These are phyloP conservation scores for Pachypsylla venusta DNA, from an alignment of 1,140 invertebrate species.

Conservation along the genomic window DNA sequence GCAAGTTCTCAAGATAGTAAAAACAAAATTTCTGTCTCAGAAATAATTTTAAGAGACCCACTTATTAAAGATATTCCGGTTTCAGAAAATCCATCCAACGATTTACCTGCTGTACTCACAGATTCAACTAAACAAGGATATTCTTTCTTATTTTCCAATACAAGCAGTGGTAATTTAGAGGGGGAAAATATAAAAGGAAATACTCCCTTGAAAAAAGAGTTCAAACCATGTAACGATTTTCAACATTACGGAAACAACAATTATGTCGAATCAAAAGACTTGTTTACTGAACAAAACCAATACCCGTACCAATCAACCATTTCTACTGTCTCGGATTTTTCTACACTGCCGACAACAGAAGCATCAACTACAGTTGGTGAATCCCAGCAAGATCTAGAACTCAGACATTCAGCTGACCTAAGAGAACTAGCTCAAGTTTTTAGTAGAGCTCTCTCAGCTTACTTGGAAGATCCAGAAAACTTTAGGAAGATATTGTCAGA, in stretches of 20 bases:
- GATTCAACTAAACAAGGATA: conserved; percentile 24
- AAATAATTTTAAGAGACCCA: background rate
- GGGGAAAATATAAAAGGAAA: background rate
- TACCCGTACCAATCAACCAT: conserved; percentile 24
- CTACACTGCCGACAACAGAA: conserved; percentile 23
- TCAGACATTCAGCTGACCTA: conserved; percentile 33
- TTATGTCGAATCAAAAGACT: no score
- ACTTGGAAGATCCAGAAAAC: conserved; percentile 59
- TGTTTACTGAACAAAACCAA: conserved; percentile 43
- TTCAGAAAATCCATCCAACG: background rate
- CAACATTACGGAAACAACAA: no score
- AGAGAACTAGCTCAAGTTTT: conserved; percentile 65
- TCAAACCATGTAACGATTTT: background rate
- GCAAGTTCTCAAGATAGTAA: background rate
- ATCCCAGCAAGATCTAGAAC: conserved; percentile 9
- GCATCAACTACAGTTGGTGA: conserved; percentile 38
- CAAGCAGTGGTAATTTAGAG: background rate
- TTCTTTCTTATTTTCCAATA: conserved; percentile 20
- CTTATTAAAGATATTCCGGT: background rate
- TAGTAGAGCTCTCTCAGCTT: conserved; percentile 60
- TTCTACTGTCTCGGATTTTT: background rate
- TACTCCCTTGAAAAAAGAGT: background rate
- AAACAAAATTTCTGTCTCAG: background rate
- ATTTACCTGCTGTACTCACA: conserved; percentile 21
- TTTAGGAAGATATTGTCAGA: conserved; percentile 57